phyloP scores from a whole-genome alignment of 92 coral and sea anemone species.

The Siderastrea radians region DNA sequence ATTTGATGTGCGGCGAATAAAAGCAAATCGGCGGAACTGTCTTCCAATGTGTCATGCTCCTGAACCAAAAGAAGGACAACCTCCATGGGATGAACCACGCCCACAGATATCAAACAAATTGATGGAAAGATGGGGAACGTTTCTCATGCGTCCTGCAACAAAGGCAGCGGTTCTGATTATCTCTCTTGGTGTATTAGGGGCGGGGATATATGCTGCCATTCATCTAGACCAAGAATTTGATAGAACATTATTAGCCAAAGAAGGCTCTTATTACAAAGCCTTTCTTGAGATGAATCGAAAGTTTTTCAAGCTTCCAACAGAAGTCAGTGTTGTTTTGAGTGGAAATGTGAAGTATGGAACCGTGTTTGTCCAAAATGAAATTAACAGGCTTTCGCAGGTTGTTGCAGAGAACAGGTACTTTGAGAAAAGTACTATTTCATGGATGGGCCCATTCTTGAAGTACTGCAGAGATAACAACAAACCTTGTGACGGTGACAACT shows the following conservation, averaged over 20 bases:
- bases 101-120: conserved; percentile 46
- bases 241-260: conserved; percentile 22
- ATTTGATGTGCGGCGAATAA: conserved; percentile 66
- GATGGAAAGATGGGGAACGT: conserved; percentile 46
- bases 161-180: conserved; percentile 36
- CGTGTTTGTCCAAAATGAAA: conserved; percentile 39
- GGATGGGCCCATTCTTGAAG: conserved; percentile 38
- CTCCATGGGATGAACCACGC: conserved; percentile 69
- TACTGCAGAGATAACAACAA: conserved; percentile 12
- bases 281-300: conserved; percentile 24
- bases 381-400: conserved; percentile 39
- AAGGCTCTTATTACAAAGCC: conserved; percentile 20
- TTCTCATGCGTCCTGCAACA: conserved; percentile 25
- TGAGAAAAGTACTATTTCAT: conserved; percentile 24
- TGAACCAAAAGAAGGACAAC: conserved; percentile 56
- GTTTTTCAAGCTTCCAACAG: conserved; percentile 45
- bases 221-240: conserved; percentile 33
- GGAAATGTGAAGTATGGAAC: conserved; percentile 36
- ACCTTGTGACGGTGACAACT: conserved; percentile 27
- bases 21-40: conserved; percentile 62
- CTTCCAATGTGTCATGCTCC: conserved; percentile 67
- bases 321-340: conserved; percentile 39
- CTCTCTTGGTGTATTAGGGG: conserved; percentile 28
- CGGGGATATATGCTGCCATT: conserved; percentile 37
- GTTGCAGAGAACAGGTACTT: conserved; percentile 47